Conservation (phyloP, 2,113 vertebrate genomes). For the Anolis sagrei region DNA sequence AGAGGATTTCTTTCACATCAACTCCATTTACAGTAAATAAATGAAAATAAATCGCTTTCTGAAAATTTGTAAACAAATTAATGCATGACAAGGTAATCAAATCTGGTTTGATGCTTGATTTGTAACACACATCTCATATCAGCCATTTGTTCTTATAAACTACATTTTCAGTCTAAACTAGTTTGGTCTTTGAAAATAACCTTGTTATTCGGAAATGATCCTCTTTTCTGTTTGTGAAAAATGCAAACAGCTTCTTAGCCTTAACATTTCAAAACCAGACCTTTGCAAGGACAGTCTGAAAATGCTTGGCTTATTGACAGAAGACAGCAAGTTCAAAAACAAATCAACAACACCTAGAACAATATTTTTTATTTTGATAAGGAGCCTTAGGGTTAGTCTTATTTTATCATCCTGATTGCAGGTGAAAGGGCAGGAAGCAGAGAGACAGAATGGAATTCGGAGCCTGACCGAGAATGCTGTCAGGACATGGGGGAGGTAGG, state of each 20-base stretch:
- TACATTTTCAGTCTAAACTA: too few species aligned
- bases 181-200: not conserved
- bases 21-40: too few species aligned
- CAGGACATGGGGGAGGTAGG: slow-evolving; percentile 56
- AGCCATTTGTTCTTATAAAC: too few species aligned
- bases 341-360: slow-evolving; percentile 43
- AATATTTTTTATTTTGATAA: slow-evolving; percentile 61
- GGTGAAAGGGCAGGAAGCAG: slow-evolving; percentile 77
- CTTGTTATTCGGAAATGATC: not conserved
- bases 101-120: too few species aligned
- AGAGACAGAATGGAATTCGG: slow-evolving; percentile 67
- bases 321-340: slow-evolving; percentile 27
- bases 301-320: not conserved
- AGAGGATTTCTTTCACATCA: not conserved
- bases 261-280: slow-evolving; percentile 29
- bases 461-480: slow-evolving; percentile 55
- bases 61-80: not conserved
- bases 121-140: too few species aligned
- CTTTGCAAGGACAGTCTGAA: slow-evolving; percentile 34
- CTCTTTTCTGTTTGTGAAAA: slow-evolving; percentile 24
- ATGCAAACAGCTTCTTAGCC: slow-evolving; percentile 22
- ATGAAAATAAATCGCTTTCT: too few species aligned
- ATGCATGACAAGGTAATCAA: too few species aligned
- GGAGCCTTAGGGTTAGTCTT: not conserved
- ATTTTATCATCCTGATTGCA: slow-evolving; percentile 55